Evolutionary conservation across 1,140 invertebrate species (phyloP).

Genomic region (Drosophila lacteicornis): DNA sequence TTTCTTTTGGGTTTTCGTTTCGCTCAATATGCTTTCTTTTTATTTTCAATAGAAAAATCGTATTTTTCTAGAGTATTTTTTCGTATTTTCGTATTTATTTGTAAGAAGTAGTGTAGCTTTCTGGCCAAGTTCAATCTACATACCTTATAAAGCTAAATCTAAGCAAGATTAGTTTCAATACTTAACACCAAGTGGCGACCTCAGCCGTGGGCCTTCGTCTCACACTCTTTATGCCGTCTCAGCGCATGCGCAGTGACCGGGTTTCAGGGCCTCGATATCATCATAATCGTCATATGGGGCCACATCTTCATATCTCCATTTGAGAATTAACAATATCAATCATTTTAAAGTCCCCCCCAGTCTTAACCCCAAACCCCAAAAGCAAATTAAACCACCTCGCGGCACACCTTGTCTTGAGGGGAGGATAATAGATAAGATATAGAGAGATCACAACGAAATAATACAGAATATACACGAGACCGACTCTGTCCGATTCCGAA

Average conservation of each 20-base stretch:
- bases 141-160: conserved; percentile 74
- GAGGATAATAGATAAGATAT: conserved; percentile 6
- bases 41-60: conserved; percentile 78
- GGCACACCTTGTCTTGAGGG: background rate
- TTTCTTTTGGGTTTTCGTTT: conserved; percentile 49
- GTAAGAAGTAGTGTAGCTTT: conserved; percentile 35
- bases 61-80: conserved; percentile 71
- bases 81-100: conserved; percentile 59
- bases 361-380: conserved; percentile 20
- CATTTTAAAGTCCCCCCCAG: background rate
- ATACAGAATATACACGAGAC: conserved; percentile 36
- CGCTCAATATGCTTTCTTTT: conserved; percentile 56
- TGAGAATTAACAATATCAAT: conserved; percentile 1
- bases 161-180: conserved; percentile 53
- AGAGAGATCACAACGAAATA: conserved; percentile 42
- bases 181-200: conserved; percentile 66
- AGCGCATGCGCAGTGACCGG: conserved; percentile 62
- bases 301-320: background rate
- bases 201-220: background rate
- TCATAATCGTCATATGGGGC: background rate
- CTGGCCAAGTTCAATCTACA: conserved; percentile 62
- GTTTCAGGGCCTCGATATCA: conserved; percentile 1
- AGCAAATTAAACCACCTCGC: conserved; percentile 39
- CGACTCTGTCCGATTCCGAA: conserved; percentile 15
- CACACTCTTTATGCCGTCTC: conserved; percentile 11